Base-by-base conservation (phyloP, 2,113 vertebrate genomes). In the Oryzias curvinotus region DNA sequence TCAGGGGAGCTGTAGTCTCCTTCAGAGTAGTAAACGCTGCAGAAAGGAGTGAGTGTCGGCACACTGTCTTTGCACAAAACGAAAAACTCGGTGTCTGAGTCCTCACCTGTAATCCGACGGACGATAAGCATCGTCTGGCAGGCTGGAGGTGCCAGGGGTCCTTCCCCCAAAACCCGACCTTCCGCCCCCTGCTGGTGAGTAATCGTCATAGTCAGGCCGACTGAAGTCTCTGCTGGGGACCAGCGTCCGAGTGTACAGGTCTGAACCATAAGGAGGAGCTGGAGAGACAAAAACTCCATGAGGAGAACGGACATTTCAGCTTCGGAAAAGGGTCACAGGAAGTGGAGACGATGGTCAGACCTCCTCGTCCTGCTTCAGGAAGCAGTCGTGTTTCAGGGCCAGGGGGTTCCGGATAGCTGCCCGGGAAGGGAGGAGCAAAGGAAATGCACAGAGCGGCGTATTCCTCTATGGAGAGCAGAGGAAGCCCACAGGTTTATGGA, bases 391-490 rank as follows among this genome's bases (percentile, higher is more conserved):
- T 41, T 28, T 86, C 89, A 8, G 88, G 57, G 17, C 86, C 75
- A 0, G 89, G 87, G 3, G 90, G 85, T 51, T 88, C 90, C 0
- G 70, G 69, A 1, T 80, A 91, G 14, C 23, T 45, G 0, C 62
- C 78, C 0, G 1, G 79, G 54, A 2, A 88, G 5, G 42, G 67
- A 5, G 85, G 71, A 2, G 82, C 64, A 25, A 83, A 87, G 0
- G 81, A 65, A 6, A 80, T 89, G 80, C 90, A 96, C 52, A 96
- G 80, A 0, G 60, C 58, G 61, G 91, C 91, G 23, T 92, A 95
- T 51, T 91, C 93, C 17, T 93, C 95, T 96, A 87, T 4, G 68
- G 53, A 71, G 16, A 72, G 13, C 75, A 6, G 7, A 19, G 47
- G 16, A n/a, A n/a, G 45, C 10, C 3, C 36, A 36, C 36, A 36